Evolutionary conservation across 2,888 invertebrate species (phyloP), one percentile per base, ranked within the genome.

Genomic region (Andrena bucephala): DNA sequence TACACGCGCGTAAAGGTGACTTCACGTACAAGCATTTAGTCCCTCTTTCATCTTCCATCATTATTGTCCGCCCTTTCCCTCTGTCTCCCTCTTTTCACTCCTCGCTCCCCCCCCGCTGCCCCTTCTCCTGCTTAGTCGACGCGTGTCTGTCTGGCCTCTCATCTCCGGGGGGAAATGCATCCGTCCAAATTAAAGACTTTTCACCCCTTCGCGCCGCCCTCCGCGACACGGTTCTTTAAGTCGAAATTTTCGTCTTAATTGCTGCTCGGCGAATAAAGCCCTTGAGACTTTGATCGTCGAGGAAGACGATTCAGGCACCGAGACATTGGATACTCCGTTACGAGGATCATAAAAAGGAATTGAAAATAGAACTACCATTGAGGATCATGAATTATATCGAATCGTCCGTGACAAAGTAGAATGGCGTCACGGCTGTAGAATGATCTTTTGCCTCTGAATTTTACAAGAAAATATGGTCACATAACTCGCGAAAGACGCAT

Each of bases 51-150:
- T 89, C 89, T 79, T 85, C 78, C 83, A 70, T 78, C 87, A 81
- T 89, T 83, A 88, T 89, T 85, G 85, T 89, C 86, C 83, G 83
- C 81, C 81, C 83, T 75, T 85, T 81, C 76, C 73, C 74, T 81
- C 80, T 50, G 62, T 80, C 82, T 77, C 80, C 69, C 73, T 74
- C 59, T 54, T 74, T 76, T 63, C 69, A 54, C 48, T 74, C 48
- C 85, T 52, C 70, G 29, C 74, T 65, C 54, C 54, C 65, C 65
- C 63, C 71, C 62, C 68, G 52, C 66, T 68, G 36, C 70, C 81
- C 77, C 80, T 81, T 86, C 88, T 67, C 76, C 75, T 54, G 84
- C 66, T 77, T 71, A 67, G 69, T 68, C 81, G 70, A 77, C 78
- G 70, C 67, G 67, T 74, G 81, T 77, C 78, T 78, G 84, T 87